Percentiles rank a stretch among this genome's conserved stretches.
Conservation (phyloP, 2,888 invertebrate genomes). For the Bembecia ichneumoniformis region DNA sequence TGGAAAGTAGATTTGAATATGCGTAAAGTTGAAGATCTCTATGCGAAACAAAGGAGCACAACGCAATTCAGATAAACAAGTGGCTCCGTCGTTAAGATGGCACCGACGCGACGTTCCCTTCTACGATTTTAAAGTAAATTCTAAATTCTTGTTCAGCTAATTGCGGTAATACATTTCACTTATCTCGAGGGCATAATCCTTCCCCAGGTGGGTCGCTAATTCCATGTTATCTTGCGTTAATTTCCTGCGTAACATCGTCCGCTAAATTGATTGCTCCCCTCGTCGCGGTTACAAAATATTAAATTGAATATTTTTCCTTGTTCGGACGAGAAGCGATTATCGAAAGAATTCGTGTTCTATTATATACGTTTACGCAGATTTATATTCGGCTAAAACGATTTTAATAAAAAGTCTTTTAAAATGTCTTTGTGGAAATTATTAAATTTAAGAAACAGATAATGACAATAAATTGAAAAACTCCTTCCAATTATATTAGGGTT, state of each 20-base stretch:
- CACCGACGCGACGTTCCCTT: slow-evolving; percentile 32
- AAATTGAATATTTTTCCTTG: slow-evolving; percentile 15
- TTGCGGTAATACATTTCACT: slow-evolving; percentile 53
- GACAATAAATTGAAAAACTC: too few species aligned
- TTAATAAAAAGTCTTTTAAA: too few species aligned
- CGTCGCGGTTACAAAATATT: slow-evolving; percentile 6
- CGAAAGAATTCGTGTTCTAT: too few species aligned
- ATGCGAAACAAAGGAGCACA: slow-evolving; percentile 44
- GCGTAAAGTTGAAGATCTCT: slow-evolving; percentile 30
- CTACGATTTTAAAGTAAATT: slow-evolving; percentile 39
- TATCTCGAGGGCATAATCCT: slow-evolving; percentile 52
- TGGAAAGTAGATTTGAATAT: slow-evolving; percentile 43
- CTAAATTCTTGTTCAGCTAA: slow-evolving; percentile 44
- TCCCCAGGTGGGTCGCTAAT: slow-evolving; percentile 54
- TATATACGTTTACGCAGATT: too few species aligned
- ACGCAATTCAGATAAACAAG: slow-evolving; percentile 36
- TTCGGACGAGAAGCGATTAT: background rate
- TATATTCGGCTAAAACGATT: too few species aligned
- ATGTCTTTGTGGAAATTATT: too few species aligned
- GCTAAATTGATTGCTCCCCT: slow-evolving; percentile 46
- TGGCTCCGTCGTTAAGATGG: slow-evolving; percentile 43
- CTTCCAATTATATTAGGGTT: too few species aligned
- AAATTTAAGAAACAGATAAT: too few species aligned
- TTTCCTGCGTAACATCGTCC: slow-evolving; percentile 45
- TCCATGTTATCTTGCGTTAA: slow-evolving; percentile 58